These are phyloP conservation scores for Phrynocephalus vlangalii DNA, from an alignment of 2,797 vertebrate species.

Conservation along the genomic window DNA sequence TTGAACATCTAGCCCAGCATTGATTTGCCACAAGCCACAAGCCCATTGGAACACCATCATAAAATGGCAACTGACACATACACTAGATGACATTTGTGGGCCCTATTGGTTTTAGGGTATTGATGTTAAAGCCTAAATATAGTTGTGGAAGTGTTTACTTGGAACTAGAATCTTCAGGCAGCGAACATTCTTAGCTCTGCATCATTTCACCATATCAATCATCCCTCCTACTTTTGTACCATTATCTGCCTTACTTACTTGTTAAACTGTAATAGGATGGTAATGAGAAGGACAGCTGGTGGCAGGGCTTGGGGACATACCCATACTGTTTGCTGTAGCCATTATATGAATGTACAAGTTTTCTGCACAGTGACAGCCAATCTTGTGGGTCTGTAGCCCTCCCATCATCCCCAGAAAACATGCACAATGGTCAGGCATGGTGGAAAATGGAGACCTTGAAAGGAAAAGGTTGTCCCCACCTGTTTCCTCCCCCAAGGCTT, in stretches of 20 bases:
- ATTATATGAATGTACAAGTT: neutral
- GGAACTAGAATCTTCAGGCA: neutral
- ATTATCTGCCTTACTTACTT: conserved; percentile 60
- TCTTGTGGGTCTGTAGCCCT: neutral
- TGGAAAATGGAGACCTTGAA: neutral
- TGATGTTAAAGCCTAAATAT: neutral
- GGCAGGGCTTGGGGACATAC: neutral
- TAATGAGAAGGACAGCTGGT: conserved; percentile 20
- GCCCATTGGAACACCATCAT: too few species aligned
- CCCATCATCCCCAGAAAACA: neutral
- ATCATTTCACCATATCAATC: conserved; percentile 48
- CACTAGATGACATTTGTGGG: too few species aligned
- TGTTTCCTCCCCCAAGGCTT: too few species aligned
- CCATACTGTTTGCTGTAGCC: neutral
- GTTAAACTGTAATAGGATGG: conserved; percentile 57
- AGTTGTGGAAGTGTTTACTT: neutral
- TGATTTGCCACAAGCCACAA: neutral
- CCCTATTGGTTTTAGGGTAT: conserved; percentile 19
- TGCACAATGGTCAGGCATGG: neutral
- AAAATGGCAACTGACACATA: neutral
- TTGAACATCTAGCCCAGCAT: neutral
- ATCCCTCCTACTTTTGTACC: conserved; percentile 65
- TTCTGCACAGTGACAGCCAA: neutral
- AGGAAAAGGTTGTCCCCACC: too few species aligned
- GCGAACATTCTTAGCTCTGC: neutral